Base-by-base conservation (phyloP, 2,888 invertebrate species). In the Rambutsinella grinnellia region DNA sequence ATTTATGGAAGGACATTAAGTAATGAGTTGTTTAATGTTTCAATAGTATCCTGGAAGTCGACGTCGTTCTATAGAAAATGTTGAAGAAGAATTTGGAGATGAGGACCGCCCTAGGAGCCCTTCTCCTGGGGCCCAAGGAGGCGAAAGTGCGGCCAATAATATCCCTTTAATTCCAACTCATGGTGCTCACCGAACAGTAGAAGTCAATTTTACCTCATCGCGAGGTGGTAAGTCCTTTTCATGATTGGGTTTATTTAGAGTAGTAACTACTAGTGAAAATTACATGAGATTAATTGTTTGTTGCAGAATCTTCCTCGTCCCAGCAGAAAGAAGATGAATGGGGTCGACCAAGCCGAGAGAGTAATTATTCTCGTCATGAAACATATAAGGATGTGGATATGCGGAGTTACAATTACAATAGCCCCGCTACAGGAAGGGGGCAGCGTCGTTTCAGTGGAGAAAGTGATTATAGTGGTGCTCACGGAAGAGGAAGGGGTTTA, bases 31-130 rank as follows among this genome's bases (percentile, higher is more conserved):
- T n/a, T n/a, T n/a, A n/a, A n/a, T 63, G 47, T 67, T 49, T 54
- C n/a, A 24, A 47, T 60, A 76, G 66, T 54, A 58, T 23, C 65
- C 62, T 46, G 27, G 57, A n/a, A 60, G 6, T 8, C 69, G 47
- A 5, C 28, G 47, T 23, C 49, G 63, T 2, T 71, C 61, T 27
- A 13, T 65, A 21, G 63, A 58, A 62, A 56, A 15, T 6, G 66
- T 21, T 1, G 76, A 67, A 15, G 78, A 78, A 10, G 78, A 78
- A 10, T 78, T 75, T 23, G 77, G 70, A 10, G 75, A 72, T 36
- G 71, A 75, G 36, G 76, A 78, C 36, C 75, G 71, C 36, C 82
- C 82, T 2, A 21, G 82, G 15, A 81, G 81, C 54, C 82, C 82
- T 23, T 81, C 82, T 15, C 82, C 82, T n/a, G 76, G 62, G 24